A percentile compares a stretch with the other conserved stretches of the same genome.
Evolutionary conservation across 1,140 invertebrate genomes (phyloP).

Genomic region (Chironomus striatipennis): DNA sequence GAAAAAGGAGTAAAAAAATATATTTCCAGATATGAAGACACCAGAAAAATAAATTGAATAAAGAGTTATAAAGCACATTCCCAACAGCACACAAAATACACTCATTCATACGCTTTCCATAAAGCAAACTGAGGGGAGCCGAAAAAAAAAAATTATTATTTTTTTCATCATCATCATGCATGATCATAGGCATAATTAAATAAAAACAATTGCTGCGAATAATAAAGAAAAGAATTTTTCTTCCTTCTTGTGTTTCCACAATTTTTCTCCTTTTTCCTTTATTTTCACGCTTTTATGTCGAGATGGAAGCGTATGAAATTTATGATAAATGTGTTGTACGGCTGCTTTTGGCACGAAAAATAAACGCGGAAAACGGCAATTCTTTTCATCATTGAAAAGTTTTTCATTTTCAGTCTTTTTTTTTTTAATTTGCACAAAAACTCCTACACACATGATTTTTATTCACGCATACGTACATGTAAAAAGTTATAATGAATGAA

Average conservation of each 20-base stretch:
- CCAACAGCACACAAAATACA: too few species aligned
- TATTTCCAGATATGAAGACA: too few species aligned
- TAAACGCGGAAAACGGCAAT: not conserved
- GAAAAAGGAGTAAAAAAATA: too few species aligned
- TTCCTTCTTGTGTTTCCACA: too few species aligned
- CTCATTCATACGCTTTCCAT: not conserved
- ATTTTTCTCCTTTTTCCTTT: not conserved
- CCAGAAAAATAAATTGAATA: too few species aligned
- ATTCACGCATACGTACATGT: not conserved
- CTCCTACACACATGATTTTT: not conserved
- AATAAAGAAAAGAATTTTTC: not conserved
- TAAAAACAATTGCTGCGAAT: constrained; percentile 8
- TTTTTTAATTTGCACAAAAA: too few species aligned
- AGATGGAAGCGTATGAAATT: not conserved
- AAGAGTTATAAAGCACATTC: too few species aligned
- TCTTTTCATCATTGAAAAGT: constrained; percentile 8
- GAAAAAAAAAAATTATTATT: not conserved
- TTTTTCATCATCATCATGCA: not conserved
- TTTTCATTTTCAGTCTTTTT: not conserved
- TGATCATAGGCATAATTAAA: not conserved
- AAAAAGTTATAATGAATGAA: constrained; percentile 1
- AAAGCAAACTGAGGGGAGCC: not conserved
- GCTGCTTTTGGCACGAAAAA: constrained; percentile 2
- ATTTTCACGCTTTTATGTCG: not conserved
- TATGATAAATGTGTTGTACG: constrained; percentile 8